Percentiles rank a stretch among this genome's conserved stretches.
Evolutionary conservation across 1,140 invertebrate genomes (phyloP).

Genomic region (Drosophila setifemur): DNA sequence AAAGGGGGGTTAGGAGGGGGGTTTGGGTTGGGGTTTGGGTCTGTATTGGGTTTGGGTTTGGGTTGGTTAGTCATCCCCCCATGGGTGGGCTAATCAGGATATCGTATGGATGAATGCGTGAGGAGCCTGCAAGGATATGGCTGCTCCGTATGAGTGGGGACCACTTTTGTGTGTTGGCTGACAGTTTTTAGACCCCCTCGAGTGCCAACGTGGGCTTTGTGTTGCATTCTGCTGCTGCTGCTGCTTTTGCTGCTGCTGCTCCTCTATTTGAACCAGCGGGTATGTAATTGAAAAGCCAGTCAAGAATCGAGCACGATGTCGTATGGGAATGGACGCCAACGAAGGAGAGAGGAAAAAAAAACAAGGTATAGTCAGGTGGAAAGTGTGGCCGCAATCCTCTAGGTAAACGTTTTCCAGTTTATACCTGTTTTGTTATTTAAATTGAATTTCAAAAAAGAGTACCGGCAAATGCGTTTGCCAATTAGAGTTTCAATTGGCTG

Average conservation of each 20-base stretch:
- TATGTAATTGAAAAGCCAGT: slow-evolving; percentile 63
- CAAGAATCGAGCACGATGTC: slow-evolving; percentile 30
- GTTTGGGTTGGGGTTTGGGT: not conserved
- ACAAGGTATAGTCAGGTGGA: too few relatives aligned
- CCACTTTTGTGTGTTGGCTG: slow-evolving; percentile 15
- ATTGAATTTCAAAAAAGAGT: slow-evolving; percentile 36
- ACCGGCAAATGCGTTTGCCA: slow-evolving; percentile 25
- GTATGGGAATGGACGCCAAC: not conserved
- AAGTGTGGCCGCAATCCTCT: slow-evolving; percentile 11
- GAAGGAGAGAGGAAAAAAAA: not conserved
- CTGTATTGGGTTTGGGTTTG: not conserved
- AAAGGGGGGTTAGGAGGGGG: not conserved
- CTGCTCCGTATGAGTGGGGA: not conserved
- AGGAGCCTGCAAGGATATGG: slow-evolving; percentile 9
- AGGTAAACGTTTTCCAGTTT: slow-evolving; percentile 16
- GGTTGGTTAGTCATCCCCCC: slow-evolving; percentile 14
- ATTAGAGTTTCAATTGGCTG: slow-evolving; percentile 34
- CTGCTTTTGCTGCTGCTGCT: too few relatives aligned
- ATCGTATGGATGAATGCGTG: slow-evolving; percentile 33
- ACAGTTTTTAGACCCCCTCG: slow-evolving; percentile 24
- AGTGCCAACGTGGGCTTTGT: slow-evolving; percentile 19
- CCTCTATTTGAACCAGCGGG: too few relatives aligned
- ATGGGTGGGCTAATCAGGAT: slow-evolving; percentile 60
- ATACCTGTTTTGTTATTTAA: slow-evolving; percentile 48
- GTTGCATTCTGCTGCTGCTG: slow-evolving; percentile 41